Percentiles rank a stretch among this genome's conserved stretches.
phyloP scores from a whole-genome alignment of 1,140 invertebrate species.

The Meteorus sp. region DNA sequence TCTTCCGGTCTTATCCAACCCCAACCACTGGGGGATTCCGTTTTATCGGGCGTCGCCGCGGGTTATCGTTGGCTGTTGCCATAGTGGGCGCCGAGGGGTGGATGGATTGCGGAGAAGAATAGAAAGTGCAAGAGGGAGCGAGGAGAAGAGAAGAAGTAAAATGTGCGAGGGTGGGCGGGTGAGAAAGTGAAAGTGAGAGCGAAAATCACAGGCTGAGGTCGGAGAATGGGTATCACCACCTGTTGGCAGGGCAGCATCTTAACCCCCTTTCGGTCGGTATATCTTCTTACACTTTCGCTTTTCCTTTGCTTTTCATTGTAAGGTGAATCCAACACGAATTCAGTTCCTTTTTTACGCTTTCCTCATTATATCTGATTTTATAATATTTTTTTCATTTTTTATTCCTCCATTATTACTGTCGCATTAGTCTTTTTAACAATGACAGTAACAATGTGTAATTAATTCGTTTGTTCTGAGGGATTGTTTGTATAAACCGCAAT shows the following conservation, averaged over 20 bases:
- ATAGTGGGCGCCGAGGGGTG: slow-evolving; percentile 23
- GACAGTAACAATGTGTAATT: too few relatives aligned
- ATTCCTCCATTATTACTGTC: too few relatives aligned
- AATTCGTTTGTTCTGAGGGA: not conserved
- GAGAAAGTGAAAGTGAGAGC: slow-evolving; percentile 7
- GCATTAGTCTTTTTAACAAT: too few relatives aligned
- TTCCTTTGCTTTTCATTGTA: slow-evolving; percentile 7
- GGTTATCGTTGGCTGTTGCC: slow-evolving; percentile 30
- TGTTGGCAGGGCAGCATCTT: slow-evolving; percentile 32
- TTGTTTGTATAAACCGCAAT: not conserved
- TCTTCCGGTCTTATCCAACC: slow-evolving; percentile 25
- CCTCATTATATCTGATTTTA: slow-evolving; percentile 9
- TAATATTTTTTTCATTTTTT: slow-evolving; percentile 8
- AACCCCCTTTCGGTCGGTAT: slow-evolving; percentile 29
- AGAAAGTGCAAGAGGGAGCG: not conserved
- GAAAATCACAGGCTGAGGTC: slow-evolving; percentile 3
- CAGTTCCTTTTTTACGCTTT: slow-evolving; percentile 11
- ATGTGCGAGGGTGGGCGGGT: not conserved
- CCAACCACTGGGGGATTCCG: slow-evolving; percentile 20
- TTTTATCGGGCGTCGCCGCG: slow-evolving; percentile 34
- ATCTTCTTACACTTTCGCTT: slow-evolving; percentile 27
- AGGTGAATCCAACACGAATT: too few relatives aligned
- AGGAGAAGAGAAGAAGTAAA: not conserved
- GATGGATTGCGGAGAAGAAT: slow-evolving; percentile 3
- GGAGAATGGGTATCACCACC: slow-evolving; percentile 27